Evolutionary conservation across 2,113 vertebrate species (phyloP), one percentile per base, ranked within the genome.

Genomic region (Ceyx melanurus): DNA sequence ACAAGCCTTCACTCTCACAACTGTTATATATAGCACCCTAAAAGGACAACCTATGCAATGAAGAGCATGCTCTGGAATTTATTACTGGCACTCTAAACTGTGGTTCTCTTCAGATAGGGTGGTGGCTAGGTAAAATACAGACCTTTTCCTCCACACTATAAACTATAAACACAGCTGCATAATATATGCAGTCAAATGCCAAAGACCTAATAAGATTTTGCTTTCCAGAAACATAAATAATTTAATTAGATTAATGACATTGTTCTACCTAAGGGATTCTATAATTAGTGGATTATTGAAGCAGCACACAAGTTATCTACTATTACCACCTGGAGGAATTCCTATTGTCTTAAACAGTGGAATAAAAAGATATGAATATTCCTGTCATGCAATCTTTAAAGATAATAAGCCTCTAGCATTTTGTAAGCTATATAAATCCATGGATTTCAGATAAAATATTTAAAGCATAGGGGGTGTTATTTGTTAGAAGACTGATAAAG

Each of bases 241-340:
- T 98, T 98, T 98, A 98, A 97, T 98, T 96, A 97, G 95, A 98
- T 98, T 98, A 98, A 98, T 98, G 96, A 96, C 93, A 97, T 97
- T 97, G 95, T 96, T 98, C 96, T 97, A 97, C 96, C 97, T 97
- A 95, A 97, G 97, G 97, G 95, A 96, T 97, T 97, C 91, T 96
- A 80, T 98, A 98, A 98, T 98, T 97, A 98, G 96, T 95, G 97
- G 97, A 96, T 98, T 97, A 98, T 94, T 97, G 96, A 97, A 97
- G 92, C 95, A 95, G 95, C 35, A 75, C 80, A 86, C 82, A 97
- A 97, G 95, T 97, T 98, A 98, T 98, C 98, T 98, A 67, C 93
- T 81, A 95, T 96, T 97, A 97, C 66, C 98, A 98, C 97, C 98
- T 98, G 97, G 95, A 98, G 97, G 96, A 97, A 97, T 98, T 98